A percentile compares a stretch with the other conserved stretches of the same genome.
Conservation (phyloP, 2,888 invertebrate genomes). For the Galerucella calmariensis region DNA sequence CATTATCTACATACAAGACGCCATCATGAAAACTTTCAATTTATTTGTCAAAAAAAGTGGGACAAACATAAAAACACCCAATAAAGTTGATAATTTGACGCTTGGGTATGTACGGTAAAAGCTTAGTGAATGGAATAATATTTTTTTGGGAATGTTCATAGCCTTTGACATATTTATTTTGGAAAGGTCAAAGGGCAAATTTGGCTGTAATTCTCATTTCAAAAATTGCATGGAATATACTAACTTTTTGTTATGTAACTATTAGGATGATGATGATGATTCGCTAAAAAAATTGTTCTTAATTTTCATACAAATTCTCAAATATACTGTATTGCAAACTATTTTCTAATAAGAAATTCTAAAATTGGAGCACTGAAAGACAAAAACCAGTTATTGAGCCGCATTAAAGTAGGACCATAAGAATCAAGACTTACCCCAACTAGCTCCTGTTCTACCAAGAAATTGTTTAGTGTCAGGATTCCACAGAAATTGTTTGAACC, state of each 20-base stretch:
- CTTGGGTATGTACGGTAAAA: no score
- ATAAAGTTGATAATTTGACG: background rate
- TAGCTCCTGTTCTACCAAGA: constrained; percentile 89
- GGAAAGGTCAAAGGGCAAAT: constrained; percentile 28
- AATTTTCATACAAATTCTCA: background rate
- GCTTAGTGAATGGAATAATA: background rate
- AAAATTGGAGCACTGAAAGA: background rate
- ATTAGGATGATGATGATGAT: background rate
- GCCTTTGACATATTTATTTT: constrained; percentile 15
- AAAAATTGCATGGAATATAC: background rate
- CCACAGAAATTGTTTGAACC: constrained; percentile 87
- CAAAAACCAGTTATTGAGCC: constrained; percentile 4
- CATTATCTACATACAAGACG: constrained; percentile 46
- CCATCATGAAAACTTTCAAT: constrained; percentile 39
- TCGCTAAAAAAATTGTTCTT: background rate
- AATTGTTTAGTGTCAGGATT: constrained; percentile 93
- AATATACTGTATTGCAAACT: background rate
- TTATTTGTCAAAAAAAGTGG: constrained; percentile 30
- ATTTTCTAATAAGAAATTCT: constrained; percentile 5
- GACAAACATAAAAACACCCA: constrained; percentile 3
- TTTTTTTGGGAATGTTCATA: background rate
- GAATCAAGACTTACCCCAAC: constrained; percentile 86
- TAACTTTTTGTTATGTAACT: background rate
- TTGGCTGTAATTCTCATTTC: background rate
- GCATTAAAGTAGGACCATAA: background rate